Evolutionary conservation across 2,888 invertebrate genomes (phyloP), one percentile per base, ranked within the genome.

Genomic region (Spodoptera exigua): DNA sequence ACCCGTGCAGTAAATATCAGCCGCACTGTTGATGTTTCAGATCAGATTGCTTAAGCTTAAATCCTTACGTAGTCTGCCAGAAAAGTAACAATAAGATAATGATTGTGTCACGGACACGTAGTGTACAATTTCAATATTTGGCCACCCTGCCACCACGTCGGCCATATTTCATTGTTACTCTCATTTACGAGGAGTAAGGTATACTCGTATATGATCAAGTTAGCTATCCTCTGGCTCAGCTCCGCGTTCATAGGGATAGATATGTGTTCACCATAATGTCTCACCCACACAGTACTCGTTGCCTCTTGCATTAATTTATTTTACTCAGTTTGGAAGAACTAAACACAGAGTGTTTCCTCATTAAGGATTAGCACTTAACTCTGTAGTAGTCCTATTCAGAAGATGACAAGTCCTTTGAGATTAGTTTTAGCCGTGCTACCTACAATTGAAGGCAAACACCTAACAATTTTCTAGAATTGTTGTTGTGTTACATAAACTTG

Each of bases 61-160:
- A 21, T 21, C 5, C 21, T n/a, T n/a, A n/a, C n/a, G n/a, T n/a
- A n/a, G n/a, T n/a, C n/a, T n/a, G n/a, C n/a, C n/a, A n/a, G n/a
- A n/a, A n/a, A n/a, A n/a, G n/a, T n/a, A n/a, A n/a, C n/a, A n/a
- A n/a, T n/a, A n/a, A n/a, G n/a, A n/a, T n/a, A n/a, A n/a, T n/a
- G n/a, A n/a, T n/a, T n/a, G n/a, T n/a, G n/a, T n/a, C n/a, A n/a
- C n/a, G n/a, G n/a, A n/a, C 21, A 1, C 5, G 5, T 21, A 4
- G 5, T 5, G 11, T 12, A 43, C 27, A 12, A 32, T 37, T 54
- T 51, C 45, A 65, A 71, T 51, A 66, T 71, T 54, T 46, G 36
- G 34, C 12, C 40, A 21, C 45, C 14, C 12, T 51, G 17, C 21
- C 17, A 35, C 13, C 13, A 51, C 11, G 17, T 21, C 27, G 7